Conservation (phyloP, 92 coral and sea anemone species). For the Zoanthus sansibaricus region DNA sequence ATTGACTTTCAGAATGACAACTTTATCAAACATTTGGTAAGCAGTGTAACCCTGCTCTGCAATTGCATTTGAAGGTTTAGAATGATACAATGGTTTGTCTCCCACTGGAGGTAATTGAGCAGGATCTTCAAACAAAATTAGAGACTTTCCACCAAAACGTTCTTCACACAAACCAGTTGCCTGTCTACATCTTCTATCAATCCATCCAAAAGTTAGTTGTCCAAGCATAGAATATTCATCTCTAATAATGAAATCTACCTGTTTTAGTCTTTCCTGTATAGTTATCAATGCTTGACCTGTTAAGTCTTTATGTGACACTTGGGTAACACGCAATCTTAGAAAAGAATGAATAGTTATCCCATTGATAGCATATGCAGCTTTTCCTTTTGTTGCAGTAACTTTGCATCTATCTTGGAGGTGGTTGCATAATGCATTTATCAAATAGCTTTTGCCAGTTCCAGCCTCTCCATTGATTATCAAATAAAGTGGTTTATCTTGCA, state of each 20-base stretch:
- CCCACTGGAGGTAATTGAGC: conserved; percentile 76
- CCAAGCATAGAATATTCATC: conserved; percentile 83
- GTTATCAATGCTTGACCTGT: conserved; percentile 56
- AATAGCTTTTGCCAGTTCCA: too few species aligned
- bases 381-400: conserved; percentile 74
- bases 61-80: conserved; percentile 49
- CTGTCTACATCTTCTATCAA: conserved; percentile 71
- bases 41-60: conserved; percentile 63
- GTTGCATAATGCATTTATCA: conserved; percentile 47
- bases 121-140: conserved; percentile 72
- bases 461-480: conserved; percentile 33
- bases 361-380: conserved; percentile 65
- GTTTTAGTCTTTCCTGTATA: conserved; percentile 53
- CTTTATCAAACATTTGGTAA: conserved; percentile 67
- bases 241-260: conserved; percentile 52
- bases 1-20: conserved; percentile 58
- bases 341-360: conserved; percentile 76
- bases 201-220: conserved; percentile 72
- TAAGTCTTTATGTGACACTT: conserved; percentile 62
- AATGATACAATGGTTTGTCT: conserved; percentile 71
- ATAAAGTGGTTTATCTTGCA: conserved; percentile 53
- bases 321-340: conserved; percentile 58
- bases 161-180: conserved; percentile 58
- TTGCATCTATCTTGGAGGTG: conserved; percentile 56
- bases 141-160: conserved; percentile 72